These are phyloP conservation scores for Brachyhypopomus gauderio DNA, from an alignment of 2,113 vertebrate species.

Conservation along the genomic window DNA sequence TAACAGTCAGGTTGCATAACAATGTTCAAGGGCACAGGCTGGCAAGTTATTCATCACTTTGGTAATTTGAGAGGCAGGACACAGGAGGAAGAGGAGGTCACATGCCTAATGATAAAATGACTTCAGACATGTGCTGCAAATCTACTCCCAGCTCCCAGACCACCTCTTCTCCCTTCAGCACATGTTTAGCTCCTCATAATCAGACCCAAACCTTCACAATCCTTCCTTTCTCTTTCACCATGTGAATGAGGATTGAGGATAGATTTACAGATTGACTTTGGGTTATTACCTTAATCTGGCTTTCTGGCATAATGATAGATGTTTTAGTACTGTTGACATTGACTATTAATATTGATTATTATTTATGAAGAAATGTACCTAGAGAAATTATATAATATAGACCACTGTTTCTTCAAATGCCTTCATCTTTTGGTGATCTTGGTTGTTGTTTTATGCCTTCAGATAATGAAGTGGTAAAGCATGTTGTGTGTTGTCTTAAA, in stretches of 20 bases:
- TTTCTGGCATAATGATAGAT: conserved; percentile 61
- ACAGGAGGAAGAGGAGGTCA: conserved; percentile 64
- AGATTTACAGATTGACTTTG: conserved; percentile 66
- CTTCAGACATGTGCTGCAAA: conserved; percentile 54
- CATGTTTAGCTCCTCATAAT: conserved; percentile 71
- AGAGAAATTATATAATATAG: neutral
- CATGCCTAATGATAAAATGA: conserved; percentile 64
- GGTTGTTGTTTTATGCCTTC: too few relatives aligned
- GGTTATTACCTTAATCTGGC: conserved; percentile 60
- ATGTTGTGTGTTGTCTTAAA: too few relatives aligned
- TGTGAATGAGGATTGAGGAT: conserved; percentile 65
- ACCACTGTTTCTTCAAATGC: too few relatives aligned
- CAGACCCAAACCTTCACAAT: conserved; percentile 57
- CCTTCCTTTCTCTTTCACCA: conserved; percentile 59
- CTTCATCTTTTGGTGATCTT: too few relatives aligned
- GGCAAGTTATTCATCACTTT: conserved; percentile 61
- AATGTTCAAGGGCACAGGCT: conserved; percentile 65
- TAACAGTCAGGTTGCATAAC: conserved; percentile 32
- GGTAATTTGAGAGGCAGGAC: conserved; percentile 64
- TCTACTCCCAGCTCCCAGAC: conserved; percentile 26
- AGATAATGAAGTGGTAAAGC: too few relatives aligned
- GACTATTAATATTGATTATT: too few relatives aligned
- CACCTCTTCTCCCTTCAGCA: conserved; percentile 46
- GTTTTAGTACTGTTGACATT: conserved; percentile 27
- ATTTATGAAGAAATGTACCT: conserved; percentile 7